These are phyloP conservation scores for Myotis yumanensis DNA, from an alignment of 2,113 vertebrate species.

Conservation along the genomic window DNA sequence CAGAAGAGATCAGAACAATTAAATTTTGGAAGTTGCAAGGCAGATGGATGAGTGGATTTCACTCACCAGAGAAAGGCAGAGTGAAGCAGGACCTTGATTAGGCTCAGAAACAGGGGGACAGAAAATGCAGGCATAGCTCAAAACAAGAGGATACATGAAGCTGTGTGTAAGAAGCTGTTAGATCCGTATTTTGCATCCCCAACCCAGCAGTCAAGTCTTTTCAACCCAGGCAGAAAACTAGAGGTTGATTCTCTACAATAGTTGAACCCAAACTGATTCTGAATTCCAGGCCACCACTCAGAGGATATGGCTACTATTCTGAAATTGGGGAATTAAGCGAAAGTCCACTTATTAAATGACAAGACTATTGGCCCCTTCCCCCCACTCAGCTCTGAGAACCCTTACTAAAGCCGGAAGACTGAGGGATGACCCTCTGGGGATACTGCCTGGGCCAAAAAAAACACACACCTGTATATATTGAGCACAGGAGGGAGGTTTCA, in stretches of 20 bases:
- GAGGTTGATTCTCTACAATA: background rate
- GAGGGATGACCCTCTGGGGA: background rate
- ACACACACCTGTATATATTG: background rate
- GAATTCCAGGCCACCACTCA: background rate
- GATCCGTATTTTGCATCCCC: background rate
- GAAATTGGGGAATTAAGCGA: background rate
- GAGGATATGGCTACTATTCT: background rate
- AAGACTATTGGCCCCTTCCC: background rate
- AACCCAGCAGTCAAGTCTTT: background rate
- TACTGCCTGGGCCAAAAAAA: background rate
- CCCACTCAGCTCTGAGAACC: background rate
- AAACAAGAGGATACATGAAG: background rate
- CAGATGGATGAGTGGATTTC: background rate
- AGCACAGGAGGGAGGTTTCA: background rate
- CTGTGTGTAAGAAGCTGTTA: background rate
- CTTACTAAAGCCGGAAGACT: background rate
- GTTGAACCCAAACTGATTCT: background rate
- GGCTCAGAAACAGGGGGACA: background rate
- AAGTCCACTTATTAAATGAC: background rate
- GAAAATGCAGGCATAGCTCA: background rate
- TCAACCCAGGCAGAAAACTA: background rate
- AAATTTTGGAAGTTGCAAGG: background rate
- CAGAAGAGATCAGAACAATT: conserved; percentile 21
- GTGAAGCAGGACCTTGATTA: background rate
- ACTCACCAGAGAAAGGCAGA: background rate